Evolutionary conservation across 2,797 vertebrate species (phyloP).

Genomic region (Momotus momota): DNA sequence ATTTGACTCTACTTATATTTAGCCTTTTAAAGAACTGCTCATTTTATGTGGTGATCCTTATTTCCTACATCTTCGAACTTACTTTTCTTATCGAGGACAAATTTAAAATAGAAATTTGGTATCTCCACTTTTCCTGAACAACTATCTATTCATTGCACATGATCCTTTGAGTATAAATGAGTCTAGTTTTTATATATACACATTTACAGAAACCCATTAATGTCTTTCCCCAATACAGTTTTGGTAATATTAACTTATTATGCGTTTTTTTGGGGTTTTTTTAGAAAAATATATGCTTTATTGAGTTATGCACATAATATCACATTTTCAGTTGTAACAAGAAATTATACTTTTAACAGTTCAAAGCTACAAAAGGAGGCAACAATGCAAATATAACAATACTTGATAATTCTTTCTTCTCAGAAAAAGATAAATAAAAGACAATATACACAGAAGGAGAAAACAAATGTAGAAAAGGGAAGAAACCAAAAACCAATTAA

Average conservation of each 20-base stretch:
- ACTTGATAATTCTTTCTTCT: neutral
- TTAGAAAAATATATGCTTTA: conserved; percentile 60
- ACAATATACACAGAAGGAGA: neutral
- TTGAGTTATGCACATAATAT: conserved; percentile 41
- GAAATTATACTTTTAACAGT: conserved; percentile 35
- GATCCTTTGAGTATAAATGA: neutral
- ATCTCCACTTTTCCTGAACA: neutral
- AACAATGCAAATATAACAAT: conserved; percentile 10
- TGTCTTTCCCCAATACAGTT: neutral
- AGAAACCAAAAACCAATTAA: neutral
- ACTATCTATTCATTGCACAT: neutral
- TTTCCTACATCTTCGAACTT: neutral
- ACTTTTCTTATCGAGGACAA: neutral
- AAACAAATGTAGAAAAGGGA: conserved; percentile 8
- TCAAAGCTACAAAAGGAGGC: conserved; percentile 27
- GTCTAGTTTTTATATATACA: neutral
- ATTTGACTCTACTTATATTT: neutral
- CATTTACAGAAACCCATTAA: neutral
- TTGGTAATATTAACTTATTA: conserved; percentile 34
- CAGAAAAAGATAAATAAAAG: neutral
- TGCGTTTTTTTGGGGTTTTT: neutral
- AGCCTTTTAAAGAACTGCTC: neutral
- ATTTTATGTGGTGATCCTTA: neutral
- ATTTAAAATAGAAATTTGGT: neutral
- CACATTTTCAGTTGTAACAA: conserved; percentile 50